Conservation (phyloP, 1,140 invertebrate genomes). For the Radopholus similis region DNA sequence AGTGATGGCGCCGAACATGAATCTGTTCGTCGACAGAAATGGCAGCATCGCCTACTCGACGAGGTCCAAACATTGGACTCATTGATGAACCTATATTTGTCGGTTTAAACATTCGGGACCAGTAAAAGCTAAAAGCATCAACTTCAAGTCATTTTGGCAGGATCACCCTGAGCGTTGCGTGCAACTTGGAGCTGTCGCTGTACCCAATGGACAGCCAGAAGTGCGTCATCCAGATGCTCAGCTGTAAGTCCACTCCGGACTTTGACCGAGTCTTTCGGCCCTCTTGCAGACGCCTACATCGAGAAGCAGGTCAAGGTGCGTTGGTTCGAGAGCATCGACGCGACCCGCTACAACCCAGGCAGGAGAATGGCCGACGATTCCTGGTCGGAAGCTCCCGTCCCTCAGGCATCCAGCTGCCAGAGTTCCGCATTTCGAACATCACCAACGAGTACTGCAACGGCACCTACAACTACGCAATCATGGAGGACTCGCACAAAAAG, state of each 20-base stretch:
- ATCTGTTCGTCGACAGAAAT: constrained; percentile 60
- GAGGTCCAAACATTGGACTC: too few relatives aligned
- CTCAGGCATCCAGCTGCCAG: constrained; percentile 51
- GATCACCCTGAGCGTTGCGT: constrained; percentile 50
- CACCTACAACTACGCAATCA: constrained; percentile 55
- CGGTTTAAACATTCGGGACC: too few relatives aligned
- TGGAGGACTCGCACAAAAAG: constrained; percentile 43
- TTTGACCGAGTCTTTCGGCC: neutral
- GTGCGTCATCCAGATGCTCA: constrained; percentile 46
- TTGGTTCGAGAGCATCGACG: constrained; percentile 43
- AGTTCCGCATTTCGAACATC: constrained; percentile 48
- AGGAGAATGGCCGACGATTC: constrained; percentile 13
- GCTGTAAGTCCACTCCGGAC: constrained; percentile 20
- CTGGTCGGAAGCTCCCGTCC: neutral
- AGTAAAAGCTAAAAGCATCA: too few relatives aligned
- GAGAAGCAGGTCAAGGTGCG: constrained; percentile 48
- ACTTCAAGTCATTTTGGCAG: constrained; percentile 30
- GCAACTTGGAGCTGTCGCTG: constrained; percentile 45
- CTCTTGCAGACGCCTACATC: constrained; percentile 49
- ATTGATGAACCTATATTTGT: too few relatives aligned
- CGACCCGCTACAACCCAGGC: constrained; percentile 48
- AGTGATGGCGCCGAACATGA: constrained; percentile 57
- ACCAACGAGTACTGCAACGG: constrained; percentile 50
- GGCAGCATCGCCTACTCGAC: constrained; percentile 61
- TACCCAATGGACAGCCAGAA: constrained; percentile 56